Base-by-base conservation (phyloP, 1,140 invertebrate genomes). In the Phenacoccus solenopsis region DNA sequence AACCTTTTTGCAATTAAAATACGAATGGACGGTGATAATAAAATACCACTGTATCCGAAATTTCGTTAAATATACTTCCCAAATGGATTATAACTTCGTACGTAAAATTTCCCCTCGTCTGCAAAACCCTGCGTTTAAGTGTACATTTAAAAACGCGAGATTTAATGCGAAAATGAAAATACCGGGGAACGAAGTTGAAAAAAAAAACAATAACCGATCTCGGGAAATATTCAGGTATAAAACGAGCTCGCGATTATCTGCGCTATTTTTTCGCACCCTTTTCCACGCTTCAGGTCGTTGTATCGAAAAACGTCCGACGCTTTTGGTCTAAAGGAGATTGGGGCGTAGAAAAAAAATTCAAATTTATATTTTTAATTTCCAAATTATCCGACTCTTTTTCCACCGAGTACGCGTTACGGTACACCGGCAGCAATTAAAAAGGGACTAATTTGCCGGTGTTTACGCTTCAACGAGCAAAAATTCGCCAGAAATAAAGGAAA, bases 371-470 rank as follows among this genome's bases (percentile, higher is more conserved):
- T 49, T 49, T 49, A 49, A 49, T 49, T 49, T 49, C 20, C 38
- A 49, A 49, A 49, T n/a, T n/a, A 49, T 49, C 38, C 12, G 13
- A 16, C 12, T n/a, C 20, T 49, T 49, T n/a, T n/a, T n/a, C n/a
- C n/a, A n/a, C n/a, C n/a, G n/a, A n/a, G n/a, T n/a, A n/a, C n/a
- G n/a, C n/a, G 38, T 49, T 49, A 49, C 20, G 13, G 20, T n/a
- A 49, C 38, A 10, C 12, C 38, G 38, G 20, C 12, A n/a, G 38
- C 38, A 49, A 49, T 49, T 49, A 49, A 49, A 49, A 49, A 49
- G 38, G 38, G 38, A n/a, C 38, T 49, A 49, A 49, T 49, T 49
- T 49, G 38, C n/a, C n/a, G n/a, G n/a, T n/a, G n/a, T n/a, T n/a
- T n/a, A n/a, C n/a, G n/a, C n/a, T n/a, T n/a, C n/a, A n/a, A n/a